These are phyloP conservation scores for Elephantulus edwardii DNA, from an alignment of 2,113 vertebrate genomes.

Conservation along the genomic window DNA sequence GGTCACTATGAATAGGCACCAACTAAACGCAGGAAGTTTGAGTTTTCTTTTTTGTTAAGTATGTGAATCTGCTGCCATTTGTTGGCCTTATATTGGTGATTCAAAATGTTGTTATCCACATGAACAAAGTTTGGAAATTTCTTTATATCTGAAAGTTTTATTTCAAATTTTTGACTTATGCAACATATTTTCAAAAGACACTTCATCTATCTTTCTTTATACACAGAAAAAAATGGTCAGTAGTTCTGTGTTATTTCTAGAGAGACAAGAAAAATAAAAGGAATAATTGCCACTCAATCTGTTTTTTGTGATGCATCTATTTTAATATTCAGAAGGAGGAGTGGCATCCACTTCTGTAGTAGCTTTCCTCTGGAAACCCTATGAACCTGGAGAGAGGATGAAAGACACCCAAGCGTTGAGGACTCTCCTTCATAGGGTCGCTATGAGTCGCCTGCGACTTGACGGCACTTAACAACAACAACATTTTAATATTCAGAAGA, in stretches of 20 bases:
- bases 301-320: neutral
- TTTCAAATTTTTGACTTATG: neutral
- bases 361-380: too few relatives aligned
- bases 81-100: neutral
- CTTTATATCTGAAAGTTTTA: neutral
- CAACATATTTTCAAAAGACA: neutral
- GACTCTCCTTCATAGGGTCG: too few relatives aligned
- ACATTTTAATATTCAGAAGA: too few relatives aligned
- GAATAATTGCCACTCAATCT: neutral
- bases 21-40: too few relatives aligned
- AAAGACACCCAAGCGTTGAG: too few relatives aligned
- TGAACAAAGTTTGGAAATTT: neutral
- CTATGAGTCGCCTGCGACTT: too few relatives aligned
- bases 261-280: neutral
- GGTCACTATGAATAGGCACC: too few relatives aligned
- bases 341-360: too few relatives aligned
- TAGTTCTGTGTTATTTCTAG: neutral
- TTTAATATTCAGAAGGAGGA: too few relatives aligned
- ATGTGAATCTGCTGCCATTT: neutral
- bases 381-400: too few relatives aligned
- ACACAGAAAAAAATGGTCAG: neutral
- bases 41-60: constrained; percentile 30
- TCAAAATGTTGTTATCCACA: neutral
- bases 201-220: neutral
- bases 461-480: too few relatives aligned